These are phyloP conservation scores for Andrena haemorrhoa DNA, from an alignment of 2,888 invertebrate genomes.

Conservation along the genomic window DNA sequence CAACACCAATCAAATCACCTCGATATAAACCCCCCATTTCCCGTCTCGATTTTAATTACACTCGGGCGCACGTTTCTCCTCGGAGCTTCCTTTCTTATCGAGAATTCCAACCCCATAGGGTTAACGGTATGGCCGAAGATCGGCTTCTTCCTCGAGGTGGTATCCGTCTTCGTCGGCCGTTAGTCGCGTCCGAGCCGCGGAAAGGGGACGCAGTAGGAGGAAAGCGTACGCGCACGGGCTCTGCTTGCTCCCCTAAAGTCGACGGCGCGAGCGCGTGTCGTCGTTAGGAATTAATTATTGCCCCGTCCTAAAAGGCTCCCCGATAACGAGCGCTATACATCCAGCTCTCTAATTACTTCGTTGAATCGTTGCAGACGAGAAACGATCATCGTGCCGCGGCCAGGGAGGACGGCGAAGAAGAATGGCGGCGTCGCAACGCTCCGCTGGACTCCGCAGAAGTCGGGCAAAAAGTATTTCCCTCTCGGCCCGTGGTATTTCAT, in stretches of 20 bases:
- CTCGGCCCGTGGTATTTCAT: constrained; percentile 51
- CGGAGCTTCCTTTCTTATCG: neutral
- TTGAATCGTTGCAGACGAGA: constrained; percentile 39
- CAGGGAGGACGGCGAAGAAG: constrained; percentile 15
- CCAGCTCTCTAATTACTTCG: constrained; percentile 49
- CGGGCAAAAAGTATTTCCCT: constrained; percentile 54
- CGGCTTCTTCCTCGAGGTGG: too few species aligned
- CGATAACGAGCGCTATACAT: constrained; percentile 51
- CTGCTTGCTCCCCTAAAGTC: neutral
- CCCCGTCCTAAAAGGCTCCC: constrained; percentile 33
- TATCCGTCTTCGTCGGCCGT: too few species aligned
- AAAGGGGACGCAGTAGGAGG: too few species aligned
- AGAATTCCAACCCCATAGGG: too few species aligned
- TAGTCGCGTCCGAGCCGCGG: too few species aligned
- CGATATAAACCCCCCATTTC: too few species aligned
- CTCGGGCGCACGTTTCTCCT: too few species aligned
- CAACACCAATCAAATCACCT: too few species aligned
- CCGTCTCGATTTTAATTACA: too few species aligned
- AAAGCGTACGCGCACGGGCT: too few species aligned
- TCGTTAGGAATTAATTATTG: constrained; percentile 53
- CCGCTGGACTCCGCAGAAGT: constrained; percentile 31
- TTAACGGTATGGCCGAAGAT: too few species aligned
- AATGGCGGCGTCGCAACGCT: constrained; percentile 28
- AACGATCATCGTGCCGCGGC: constrained; percentile 2
- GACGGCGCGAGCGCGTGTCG: constrained; percentile 27